Evolutionary conservation across 1,140 invertebrate species (phyloP).

Genomic region (Polyergus mexicanus): DNA sequence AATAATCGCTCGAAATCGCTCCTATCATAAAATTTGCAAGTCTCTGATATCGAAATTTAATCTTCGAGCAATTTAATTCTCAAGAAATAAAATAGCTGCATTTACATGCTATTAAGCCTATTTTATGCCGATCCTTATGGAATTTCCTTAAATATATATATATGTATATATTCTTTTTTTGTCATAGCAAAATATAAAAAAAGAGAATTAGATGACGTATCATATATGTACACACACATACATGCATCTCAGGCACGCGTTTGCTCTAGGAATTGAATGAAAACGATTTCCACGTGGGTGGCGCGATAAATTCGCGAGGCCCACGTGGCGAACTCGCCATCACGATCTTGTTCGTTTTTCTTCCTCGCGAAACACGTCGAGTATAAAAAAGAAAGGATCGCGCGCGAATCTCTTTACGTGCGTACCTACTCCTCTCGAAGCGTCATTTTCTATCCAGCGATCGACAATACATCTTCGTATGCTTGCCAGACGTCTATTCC

Average conservation of each 20-base stretch:
- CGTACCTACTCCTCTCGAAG: not conserved
- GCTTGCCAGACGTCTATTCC: conserved; percentile 39
- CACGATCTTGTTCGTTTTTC: not conserved
- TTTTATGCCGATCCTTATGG: not conserved
- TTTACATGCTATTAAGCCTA: not conserved
- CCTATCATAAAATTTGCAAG: not conserved
- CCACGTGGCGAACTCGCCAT: not conserved
- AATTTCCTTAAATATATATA: not conserved
- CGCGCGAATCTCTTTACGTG: not conserved
- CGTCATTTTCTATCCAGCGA: not conserved
- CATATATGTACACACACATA: too few species aligned
- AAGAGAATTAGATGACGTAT: not conserved
- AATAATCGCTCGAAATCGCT: not conserved
- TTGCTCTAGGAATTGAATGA: not conserved
- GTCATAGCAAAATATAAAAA: not conserved
- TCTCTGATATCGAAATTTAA: not conserved
- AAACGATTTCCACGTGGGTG: not conserved
- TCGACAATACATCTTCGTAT: conserved; percentile 28
- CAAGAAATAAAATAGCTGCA: not conserved
- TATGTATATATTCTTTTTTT: too few species aligned
- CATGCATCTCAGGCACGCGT: not conserved
- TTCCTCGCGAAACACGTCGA: not conserved
- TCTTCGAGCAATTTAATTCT: too few species aligned
- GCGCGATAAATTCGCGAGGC: not conserved
- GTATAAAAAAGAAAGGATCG: not conserved